A percentile compares a stretch with the other conserved stretches of the same genome.
These are phyloP conservation scores for Harpagifer antarcticus DNA, from an alignment of 2,797 vertebrate genomes.

Conservation along the genomic window DNA sequence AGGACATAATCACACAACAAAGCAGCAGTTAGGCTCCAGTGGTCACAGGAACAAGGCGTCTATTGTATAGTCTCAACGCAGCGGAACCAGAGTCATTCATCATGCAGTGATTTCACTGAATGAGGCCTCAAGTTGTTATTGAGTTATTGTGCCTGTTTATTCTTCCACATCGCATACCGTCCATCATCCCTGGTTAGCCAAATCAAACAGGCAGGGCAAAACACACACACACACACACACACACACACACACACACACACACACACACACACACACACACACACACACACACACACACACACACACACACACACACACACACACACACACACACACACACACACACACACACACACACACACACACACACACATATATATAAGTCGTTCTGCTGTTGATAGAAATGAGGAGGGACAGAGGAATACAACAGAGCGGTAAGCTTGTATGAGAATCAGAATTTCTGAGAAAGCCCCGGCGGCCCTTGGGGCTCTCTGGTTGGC, in stretches of 20 bases:
- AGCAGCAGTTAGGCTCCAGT: constrained; percentile 39
- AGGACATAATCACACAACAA: constrained; percentile 49
- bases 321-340: constrained; percentile 34
- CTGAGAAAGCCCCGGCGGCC: constrained; percentile 44
- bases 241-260: constrained; percentile 34
- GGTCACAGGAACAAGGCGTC: constrained; percentile 40
- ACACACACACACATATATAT: constrained; percentile 22
- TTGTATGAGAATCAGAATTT: constrained; percentile 55
- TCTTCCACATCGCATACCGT: constrained; percentile 35
- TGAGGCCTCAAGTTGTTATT: constrained; percentile 36
- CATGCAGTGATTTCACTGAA: constrained; percentile 59
- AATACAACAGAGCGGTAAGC: constrained; percentile 51
- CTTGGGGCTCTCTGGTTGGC: constrained; percentile 48
- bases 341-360: constrained; percentile 41
- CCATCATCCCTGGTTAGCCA: constrained; percentile 44
- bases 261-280: constrained; percentile 34
- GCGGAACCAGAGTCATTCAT: constrained; percentile 49
- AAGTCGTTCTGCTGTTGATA: constrained; percentile 30
- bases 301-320: constrained; percentile 34
- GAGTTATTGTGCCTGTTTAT: constrained; percentile 56
- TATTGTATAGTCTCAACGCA: constrained; percentile 32
- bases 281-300: constrained; percentile 34
- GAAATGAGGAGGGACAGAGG: constrained; percentile 35
- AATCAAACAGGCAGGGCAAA: constrained; percentile 41
- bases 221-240: constrained; percentile 30